Percentiles rank a stretch among this genome's conserved stretches.
phyloP scores from a whole-genome alignment of 1,140 invertebrate species.

The Drosophila bocki region DNA sequence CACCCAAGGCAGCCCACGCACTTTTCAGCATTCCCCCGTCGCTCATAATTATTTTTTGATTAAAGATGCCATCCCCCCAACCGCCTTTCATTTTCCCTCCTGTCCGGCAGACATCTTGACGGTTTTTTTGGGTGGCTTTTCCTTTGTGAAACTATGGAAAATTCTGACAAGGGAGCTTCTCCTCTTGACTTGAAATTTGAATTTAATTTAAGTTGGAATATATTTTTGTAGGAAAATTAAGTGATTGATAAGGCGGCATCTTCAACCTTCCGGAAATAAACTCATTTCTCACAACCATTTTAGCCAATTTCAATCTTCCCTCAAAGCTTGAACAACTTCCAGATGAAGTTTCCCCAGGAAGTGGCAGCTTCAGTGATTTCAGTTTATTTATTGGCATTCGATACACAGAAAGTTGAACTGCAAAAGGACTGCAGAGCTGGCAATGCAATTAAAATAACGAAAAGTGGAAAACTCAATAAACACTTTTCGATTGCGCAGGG shows the following conservation, averaged over 20 bases:
- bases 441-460: slow-evolving; percentile 72
- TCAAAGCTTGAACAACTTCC: not conserved
- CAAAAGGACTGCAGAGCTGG: slow-evolving; percentile 3
- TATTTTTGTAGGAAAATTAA: slow-evolving; percentile 15
- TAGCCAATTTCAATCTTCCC: not conserved
- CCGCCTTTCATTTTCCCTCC: not conserved
- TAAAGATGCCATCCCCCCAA: slow-evolving; percentile 56
- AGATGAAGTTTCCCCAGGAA: not conserved
- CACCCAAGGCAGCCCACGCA: slow-evolving; percentile 22
- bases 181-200: slow-evolving; percentile 34
- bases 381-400: slow-evolving; percentile 44
- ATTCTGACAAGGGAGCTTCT: not conserved
- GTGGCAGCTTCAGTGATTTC: slow-evolving; percentile 13
- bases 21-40: slow-evolving; percentile 42
- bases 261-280: not conserved
- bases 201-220: slow-evolving; percentile 30
- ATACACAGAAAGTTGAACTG: slow-evolving; percentile 30
- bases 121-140: slow-evolving; percentile 35
- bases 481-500: slow-evolving; percentile 53
- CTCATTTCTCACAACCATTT: slow-evolving; percentile 1
- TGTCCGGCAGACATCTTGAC: slow-evolving; percentile 27
- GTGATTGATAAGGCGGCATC: slow-evolving; percentile 17
- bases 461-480: slow-evolving; percentile 65
- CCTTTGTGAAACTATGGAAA: slow-evolving; percentile 27
- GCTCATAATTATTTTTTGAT: slow-evolving; percentile 81